Base-by-base conservation (phyloP, 92 coral and sea anemone species). In the Actinernus sp. region DNA sequence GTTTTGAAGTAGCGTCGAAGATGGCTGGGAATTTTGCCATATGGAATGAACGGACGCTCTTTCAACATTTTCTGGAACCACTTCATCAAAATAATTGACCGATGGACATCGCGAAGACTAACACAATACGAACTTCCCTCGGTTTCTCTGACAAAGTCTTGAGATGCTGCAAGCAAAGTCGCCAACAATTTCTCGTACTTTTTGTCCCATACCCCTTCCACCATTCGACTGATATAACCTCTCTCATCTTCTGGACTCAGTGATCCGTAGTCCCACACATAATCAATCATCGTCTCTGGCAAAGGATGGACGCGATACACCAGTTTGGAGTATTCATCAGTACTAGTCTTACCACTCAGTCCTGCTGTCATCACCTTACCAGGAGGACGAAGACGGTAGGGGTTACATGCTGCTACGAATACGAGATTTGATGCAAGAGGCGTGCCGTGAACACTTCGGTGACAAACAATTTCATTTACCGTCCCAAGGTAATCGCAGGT, bases 271-370 rank as follows among this genome's bases (percentile, higher is more conserved):
- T 94, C 98, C 98, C 98, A 94, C 9, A 94, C 98, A 61, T 91
- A 94, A 71, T 94, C 98, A 17, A 94, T 91, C 98, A 94, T 94
- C 52, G 98, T 92, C 52, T 94, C 98, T 8, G 98, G 98, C 49
- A 94, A 50, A 10, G 98, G 98, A 40, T 94, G 98, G 26, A 94
- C 98, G 20, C 98, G 97, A 39, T 94, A 94, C 17, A 94, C 98
- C 30, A 94, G 78, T 48, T 75, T 83, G 1, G 98, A 90, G 63
- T 70, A 87, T 64, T 94, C 92, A 72, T 94, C 98, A 14, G 73
- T 40, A n/a, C 71, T 31, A 0, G 85, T 82, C 73, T 94, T 94
- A n/a, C 92, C 98, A 65, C 86, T 64, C 24, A 94, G 56, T 18
- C 98, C 98, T 10, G 98, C 98, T 1, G 98, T 94, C 65, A 85